Evolutionary conservation across 2,113 vertebrate genomes (phyloP).

Genomic region (Pontoporia blainvillei): DNA sequence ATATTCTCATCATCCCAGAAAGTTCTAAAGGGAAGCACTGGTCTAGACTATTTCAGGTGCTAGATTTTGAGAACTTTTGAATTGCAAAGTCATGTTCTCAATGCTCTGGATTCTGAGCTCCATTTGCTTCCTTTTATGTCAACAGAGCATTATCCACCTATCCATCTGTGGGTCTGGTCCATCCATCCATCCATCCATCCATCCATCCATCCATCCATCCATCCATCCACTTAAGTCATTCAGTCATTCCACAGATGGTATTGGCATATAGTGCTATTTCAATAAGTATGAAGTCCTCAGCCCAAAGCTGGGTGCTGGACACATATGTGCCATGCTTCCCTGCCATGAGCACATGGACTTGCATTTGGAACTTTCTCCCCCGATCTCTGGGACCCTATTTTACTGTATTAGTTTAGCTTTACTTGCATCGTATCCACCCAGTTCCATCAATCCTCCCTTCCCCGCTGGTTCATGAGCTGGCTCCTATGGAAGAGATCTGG

Average conservation of each 20-base stretch:
- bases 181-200: background rate
- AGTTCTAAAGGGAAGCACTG: background rate
- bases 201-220: background rate
- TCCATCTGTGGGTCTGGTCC: background rate
- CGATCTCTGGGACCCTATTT: background rate
- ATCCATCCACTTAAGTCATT: background rate
- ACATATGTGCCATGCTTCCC: fast-evolving
- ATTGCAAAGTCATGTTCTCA: background rate
- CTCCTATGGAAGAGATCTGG: background rate
- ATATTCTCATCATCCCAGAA: background rate
- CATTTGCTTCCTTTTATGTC: background rate
- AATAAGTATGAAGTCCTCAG: background rate
- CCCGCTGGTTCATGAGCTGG: no score
- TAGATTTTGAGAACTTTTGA: background rate
- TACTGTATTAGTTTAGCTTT: background rate
- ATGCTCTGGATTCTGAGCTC: background rate
- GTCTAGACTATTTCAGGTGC: background rate
- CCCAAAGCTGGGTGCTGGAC: background rate
- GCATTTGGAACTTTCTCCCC: background rate
- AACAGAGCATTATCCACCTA: background rate
- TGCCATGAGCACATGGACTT: background rate
- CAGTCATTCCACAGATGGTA: fast-evolving
- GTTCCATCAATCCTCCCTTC: fast-evolving
- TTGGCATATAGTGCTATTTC: background rate
- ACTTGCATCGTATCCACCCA: background rate